Conservation (phyloP, 2,113 vertebrate species). For the Hystrix brachyura region DNA sequence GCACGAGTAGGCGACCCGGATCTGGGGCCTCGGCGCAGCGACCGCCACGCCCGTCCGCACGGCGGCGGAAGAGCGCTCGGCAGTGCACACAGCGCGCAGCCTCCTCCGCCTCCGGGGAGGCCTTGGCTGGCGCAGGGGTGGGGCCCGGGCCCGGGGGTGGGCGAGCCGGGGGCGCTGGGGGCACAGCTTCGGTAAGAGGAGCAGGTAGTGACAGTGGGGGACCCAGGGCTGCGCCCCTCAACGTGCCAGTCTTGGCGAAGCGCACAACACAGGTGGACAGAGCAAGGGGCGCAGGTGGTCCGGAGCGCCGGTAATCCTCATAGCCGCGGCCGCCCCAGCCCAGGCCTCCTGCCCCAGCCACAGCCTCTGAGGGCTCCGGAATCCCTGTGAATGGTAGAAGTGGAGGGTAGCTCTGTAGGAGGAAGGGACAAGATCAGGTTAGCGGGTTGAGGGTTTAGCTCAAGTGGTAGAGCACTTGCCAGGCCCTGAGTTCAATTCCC, state of each 20-base stretch:
- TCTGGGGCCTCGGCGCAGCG: constrained; percentile 95
- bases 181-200: constrained; percentile 62
- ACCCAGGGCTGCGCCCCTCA: constrained; percentile 75
- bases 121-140: constrained; percentile 58
- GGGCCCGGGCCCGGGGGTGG: constrained; percentile 29
- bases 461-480: too few relatives aligned
- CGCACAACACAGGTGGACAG: constrained; percentile 80
- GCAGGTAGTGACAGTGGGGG: constrained; percentile 36
- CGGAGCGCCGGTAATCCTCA: constrained; percentile 94
- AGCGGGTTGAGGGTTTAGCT: too few relatives aligned
- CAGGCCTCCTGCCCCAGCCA: constrained; percentile 89
- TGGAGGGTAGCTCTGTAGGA: constrained; percentile 86
- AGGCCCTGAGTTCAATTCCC: too few relatives aligned
- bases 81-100: constrained; percentile 94
- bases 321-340: constrained; percentile 95
- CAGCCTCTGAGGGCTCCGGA: constrained; percentile 89
- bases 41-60: constrained; percentile 94
- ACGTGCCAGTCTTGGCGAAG: constrained; percentile 74
- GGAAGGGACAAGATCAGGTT: constrained; percentile 39
- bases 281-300: constrained; percentile 82
- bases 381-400: constrained; percentile 90
- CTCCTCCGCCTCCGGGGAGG: constrained; percentile 71
- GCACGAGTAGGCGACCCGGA: constrained; percentile 93
- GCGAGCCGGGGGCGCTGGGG: constrained; percentile 66
- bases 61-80: constrained; percentile 93